Base-by-base conservation (phyloP, 2,113 vertebrate species). In the Elachura formosa region DNA sequence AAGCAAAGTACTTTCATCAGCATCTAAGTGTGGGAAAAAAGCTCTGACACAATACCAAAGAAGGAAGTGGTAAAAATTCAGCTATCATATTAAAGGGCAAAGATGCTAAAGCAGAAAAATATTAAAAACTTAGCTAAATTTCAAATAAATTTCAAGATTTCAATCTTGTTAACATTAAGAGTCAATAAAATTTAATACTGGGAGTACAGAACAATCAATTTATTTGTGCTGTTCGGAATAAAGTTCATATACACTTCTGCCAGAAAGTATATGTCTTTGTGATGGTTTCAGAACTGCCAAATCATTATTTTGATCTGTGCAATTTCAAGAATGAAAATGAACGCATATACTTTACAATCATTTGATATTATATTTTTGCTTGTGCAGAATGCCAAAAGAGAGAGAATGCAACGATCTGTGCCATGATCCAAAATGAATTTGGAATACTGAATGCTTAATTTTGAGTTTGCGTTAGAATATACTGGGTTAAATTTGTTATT, bases 41-140 rank as follows among this genome's bases (percentile, higher is more conserved):
- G 2, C 0, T 12, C 25, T 4, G 21, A 28, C 5, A 0, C 4
- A 21, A 10, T n/a, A 41, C 1, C 12, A 67, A 76, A 71, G 1
- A 31, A 1, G 6, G 29, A 74, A 69, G 6, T n/a, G 41, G 6
- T 48, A 58, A 2, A 78, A 17, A 3, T 86, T 63, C n/a, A 26
- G 5, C 10, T 76, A 45, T 59, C 7, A 34, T 73, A 40, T 12
- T 64, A 56, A 68, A 79, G 66, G 40, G 2, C 4, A 51, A 59
- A 20, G 6, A 46, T 43, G 68, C 1, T n/a, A 51, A 63, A 79
- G 14, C 2, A 80, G 7, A 15, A 91, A 80, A 59, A n/a, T 52
- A 48, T 21, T 20, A 72, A 43, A 71, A 61, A 11, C 0, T 10
- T 38, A 14, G 2, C 33, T 24, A 88, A 36, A 3, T 73, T 73